Percentiles rank a stretch among this genome's conserved stretches.
Conservation (phyloP, 2,797 vertebrate species). For the Poeciliopsis gracilis region DNA sequence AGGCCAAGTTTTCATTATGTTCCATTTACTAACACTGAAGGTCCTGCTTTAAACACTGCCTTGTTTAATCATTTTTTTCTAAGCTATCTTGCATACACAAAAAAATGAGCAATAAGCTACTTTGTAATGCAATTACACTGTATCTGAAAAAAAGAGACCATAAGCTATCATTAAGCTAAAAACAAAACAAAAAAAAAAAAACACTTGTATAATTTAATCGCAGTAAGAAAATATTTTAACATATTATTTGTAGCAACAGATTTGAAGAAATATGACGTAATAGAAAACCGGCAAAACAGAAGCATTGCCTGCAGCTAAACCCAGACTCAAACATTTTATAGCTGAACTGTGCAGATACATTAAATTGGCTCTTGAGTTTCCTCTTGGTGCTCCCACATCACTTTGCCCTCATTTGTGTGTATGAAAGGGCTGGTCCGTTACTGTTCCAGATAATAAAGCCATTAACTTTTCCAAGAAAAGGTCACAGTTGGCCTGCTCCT, state of each 20-base stretch:
- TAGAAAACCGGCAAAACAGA: neutral
- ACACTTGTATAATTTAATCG: conserved; percentile 13
- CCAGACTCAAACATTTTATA: conserved; percentile 21
- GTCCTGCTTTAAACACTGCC: conserved; percentile 8
- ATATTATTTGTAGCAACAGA: neutral
- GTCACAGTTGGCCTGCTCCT: conserved; percentile 40
- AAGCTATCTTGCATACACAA: conserved; percentile 17
- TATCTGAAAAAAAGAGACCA: conserved; percentile 2
- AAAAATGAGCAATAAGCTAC: conserved; percentile 23
- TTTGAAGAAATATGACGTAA: conserved; percentile 5
- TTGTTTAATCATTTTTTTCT: conserved; percentile 9
- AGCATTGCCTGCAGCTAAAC: conserved; percentile 2
- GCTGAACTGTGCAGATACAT: conserved; percentile 11
- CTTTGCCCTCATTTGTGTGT: conserved; percentile 43
- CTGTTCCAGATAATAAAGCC: conserved; percentile 59
- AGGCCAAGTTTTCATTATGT: conserved; percentile 9
- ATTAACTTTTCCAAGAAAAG: conserved; percentile 62
- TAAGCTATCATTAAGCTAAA: conserved; percentile 25
- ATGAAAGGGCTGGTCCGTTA: conserved; percentile 44
- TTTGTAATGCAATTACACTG: neutral
- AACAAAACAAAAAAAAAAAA: neutral
- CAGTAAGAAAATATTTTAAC: neutral
- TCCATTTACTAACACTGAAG: conserved; percentile 48
- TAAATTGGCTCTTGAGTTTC: conserved; percentile 47
- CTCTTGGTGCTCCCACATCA: conserved; percentile 36